Evolutionary conservation across 2,888 invertebrate genomes (phyloP), one percentile per base, ranked within the genome.

Genomic region (Macroteleia sp.): DNA sequence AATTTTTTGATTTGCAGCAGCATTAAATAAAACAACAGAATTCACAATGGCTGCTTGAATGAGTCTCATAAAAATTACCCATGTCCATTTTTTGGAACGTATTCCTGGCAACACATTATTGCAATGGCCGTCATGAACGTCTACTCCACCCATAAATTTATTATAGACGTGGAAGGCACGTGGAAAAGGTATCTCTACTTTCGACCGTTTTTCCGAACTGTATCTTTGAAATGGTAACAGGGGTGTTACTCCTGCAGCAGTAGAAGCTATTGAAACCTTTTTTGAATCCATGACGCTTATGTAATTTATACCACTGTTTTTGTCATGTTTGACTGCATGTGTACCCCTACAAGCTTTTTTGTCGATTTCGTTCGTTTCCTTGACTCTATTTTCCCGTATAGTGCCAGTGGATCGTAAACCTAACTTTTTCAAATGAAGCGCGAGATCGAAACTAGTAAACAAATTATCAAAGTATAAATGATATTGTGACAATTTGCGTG

Each of bases 241-340:
- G n/a, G 81, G 80, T 14, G 70, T 81, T 16, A 80, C 79, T 28
- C 78, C 77, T 57, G 79, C 69, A 61, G 71, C 78, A 25, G 81
- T 79, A 1, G 77, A 82, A 61, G 39, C 57, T 14, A 81, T 77
- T 1, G 80, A 82, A 2, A 80, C 81, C 52, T 48, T 41, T 30
- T 81, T 82, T 4, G 79, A 81, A 61, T 82, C 81, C 71, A 77
- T 67, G 22, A 80, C 19, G 28, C 41, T 80, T 0, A 82, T 77
- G 50, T 64, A 80, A 62, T 80, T 81, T 0, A 81, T 76, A 2
- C 80, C 74, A 74, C 79, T 80, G n/a, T 71, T 77, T 46, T 56
- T 9, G n/a, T 82, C 80, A 67, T 80, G 70, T 16, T 80, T 79
- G 9, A 46, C 64, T 8, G 32, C 67, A 64, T 52, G 73, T 41